Evolutionary conservation across 1,140 invertebrate genomes (phyloP), one percentile per base, ranked within the genome.

Genomic region (Ruditapes philippinarum): DNA sequence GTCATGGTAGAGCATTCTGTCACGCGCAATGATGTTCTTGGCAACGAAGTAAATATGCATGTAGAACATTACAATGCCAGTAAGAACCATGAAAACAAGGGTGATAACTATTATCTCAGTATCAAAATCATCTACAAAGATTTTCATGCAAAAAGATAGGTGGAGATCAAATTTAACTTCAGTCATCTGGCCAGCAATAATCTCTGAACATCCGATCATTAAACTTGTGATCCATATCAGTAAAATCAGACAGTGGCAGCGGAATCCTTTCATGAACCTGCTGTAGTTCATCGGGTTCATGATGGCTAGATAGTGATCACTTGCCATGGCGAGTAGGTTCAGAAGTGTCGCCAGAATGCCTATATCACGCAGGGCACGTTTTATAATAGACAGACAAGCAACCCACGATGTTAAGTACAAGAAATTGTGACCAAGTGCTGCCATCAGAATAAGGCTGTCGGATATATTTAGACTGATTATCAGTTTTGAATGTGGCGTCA

Each of bases 231-330:
- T 95, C 97, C 97, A 97, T 4, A 97, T 93, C 17, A 96, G 95
- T 11, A 97, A 95, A 80, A 98, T 97, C 14, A 98, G 96, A 0
- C 97, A 94, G 2, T 96, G 97, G 0, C 97, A 97, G 68, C 97
- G 97, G 19, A 97, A 95, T 33, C 96, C 94, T 14, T 76, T 88
- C 86, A 94, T 91, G 54, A 97, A 97, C 19, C 97, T 97, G 89
- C 98, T 97, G 95, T 98, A 98, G 14, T 97, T 97, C 54, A 98
- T 96, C 0, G 98, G 98, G 93, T 98, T 98, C 5, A 98, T 97
- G 51, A 98, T 98, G 0, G 98, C 98, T 91, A 98, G 97, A 95
- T 98, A 98, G 91, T 98, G 97, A 94, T 97, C 97, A 28, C 97
- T 93, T 11, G 97, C 97, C 25, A 98, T 95, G 0, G 96, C 96